Evolutionary conservation across 2,888 invertebrate species (phyloP).

Genomic region (Hermaeophaga mercurialis): DNA sequence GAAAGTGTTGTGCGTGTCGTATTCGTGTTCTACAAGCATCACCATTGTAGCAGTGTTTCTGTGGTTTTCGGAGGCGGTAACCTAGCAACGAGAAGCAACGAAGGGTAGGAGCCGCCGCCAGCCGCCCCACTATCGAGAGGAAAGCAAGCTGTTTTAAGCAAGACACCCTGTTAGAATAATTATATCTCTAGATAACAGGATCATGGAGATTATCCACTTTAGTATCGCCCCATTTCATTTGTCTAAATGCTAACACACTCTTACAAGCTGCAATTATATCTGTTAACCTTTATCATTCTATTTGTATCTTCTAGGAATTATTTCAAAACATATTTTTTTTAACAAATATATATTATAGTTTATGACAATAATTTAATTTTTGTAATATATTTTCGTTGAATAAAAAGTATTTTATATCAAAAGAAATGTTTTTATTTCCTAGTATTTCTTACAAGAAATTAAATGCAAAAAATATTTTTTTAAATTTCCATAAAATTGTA

Average conservation of each 20-base stretch:
- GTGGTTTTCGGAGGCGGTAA: conserved; percentile 57
- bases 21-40: conserved; percentile 56
- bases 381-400: no score
- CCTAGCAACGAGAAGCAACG: conserved; percentile 53
- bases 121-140: conserved; percentile 50
- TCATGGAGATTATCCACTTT: conserved; percentile 60
- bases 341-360: no score
- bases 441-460: no score
- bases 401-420: no score
- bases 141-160: conserved; percentile 59
- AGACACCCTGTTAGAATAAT: conserved; percentile 60
- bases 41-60: conserved; percentile 59
- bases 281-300: conserved; percentile 34
- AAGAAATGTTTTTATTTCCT: no score
- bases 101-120: conserved; percentile 45
- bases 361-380: no score
- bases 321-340: no score
- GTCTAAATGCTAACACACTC: conserved; percentile 54
- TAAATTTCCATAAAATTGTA: no score
- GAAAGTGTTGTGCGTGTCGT: conserved; percentile 57
- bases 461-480: no score
- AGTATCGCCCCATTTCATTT: conserved; percentile 55
- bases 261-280: conserved; percentile 47
- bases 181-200: conserved; percentile 59
- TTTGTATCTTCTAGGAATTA: conserved; percentile 14